Evolutionary conservation across 2,113 vertebrate genomes (phyloP).

Genomic region (Bothrops jararaca): DNA sequence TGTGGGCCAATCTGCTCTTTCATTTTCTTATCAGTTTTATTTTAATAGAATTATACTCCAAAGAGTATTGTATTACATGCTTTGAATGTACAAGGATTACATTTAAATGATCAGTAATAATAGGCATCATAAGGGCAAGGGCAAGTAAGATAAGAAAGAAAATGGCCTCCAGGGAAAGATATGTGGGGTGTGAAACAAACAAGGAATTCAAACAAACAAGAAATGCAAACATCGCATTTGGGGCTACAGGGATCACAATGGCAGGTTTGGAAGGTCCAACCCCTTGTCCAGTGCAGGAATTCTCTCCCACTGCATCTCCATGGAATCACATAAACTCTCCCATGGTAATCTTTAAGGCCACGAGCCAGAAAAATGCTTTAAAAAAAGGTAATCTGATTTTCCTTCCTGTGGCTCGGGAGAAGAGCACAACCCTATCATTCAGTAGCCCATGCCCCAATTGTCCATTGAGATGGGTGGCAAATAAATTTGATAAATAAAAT

Average conservation of each 20-base stretch:
- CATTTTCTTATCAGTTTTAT: slow-evolving; percentile 1
- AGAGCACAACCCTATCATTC: background rate
- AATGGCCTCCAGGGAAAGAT: background rate
- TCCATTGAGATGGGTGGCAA: background rate
- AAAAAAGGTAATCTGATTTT: background rate
- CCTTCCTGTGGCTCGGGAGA: background rate
- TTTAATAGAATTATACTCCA: slow-evolving; percentile 4
- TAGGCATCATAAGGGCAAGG: background rate
- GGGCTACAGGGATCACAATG: background rate
- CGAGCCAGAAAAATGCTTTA: background rate
- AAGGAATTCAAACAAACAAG: background rate
- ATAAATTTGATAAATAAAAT: background rate
- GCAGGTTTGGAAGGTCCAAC: background rate
- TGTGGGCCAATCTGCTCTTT: background rate
- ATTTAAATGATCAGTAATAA: background rate
- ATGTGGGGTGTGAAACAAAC: too few relatives aligned
- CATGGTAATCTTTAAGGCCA: background rate
- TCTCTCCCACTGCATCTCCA: background rate
- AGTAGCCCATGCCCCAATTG: background rate
- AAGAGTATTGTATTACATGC: background rate
- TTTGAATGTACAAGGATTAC: slow-evolving; percentile 9
- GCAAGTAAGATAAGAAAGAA: slow-evolving; percentile 3
- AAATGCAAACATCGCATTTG: background rate
- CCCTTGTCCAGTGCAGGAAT: background rate
- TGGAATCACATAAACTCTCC: background rate